Percentiles rank a stretch among this genome's conserved stretches.
Conservation (phyloP, 2,113 vertebrate genomes). For the Craseonycteris thonglongyai region DNA sequence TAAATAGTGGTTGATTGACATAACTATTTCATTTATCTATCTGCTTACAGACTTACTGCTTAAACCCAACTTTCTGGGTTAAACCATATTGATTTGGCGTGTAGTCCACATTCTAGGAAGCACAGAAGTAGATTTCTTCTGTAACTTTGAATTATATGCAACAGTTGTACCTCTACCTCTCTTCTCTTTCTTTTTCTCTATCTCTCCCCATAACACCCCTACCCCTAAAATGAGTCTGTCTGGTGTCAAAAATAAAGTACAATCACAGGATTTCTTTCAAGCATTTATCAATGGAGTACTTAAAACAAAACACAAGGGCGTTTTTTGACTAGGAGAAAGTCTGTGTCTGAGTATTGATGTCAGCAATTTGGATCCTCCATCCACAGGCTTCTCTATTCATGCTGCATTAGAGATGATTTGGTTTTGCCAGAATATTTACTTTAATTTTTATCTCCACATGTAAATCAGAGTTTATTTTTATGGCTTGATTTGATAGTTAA, state of each 20-base stretch:
- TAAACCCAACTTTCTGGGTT: not conserved
- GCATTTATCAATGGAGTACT: not conserved
- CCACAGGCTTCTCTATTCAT: not conserved
- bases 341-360: not conserved
- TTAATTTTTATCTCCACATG: constrained; percentile 11
- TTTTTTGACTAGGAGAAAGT: not conserved
- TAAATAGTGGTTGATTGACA: not conserved
- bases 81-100: not conserved
- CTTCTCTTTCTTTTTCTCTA: not conserved
- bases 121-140: not conserved
- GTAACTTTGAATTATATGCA: not conserved
- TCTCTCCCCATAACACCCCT: no score
- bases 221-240: no score
- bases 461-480: constrained; percentile 10
- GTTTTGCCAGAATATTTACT: not conserved
- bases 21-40: not conserved
- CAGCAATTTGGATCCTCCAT: not conserved
- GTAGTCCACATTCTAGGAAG: not conserved
- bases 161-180: not conserved
- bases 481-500: not conserved
- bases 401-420: not conserved
- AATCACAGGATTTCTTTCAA: not conserved
- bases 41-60: not conserved
- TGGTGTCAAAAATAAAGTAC: not conserved
- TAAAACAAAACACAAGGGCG: not conserved